A percentile compares a stretch with the other conserved stretches of the same genome.
Evolutionary conservation across 2,113 vertebrate species (phyloP).

Genomic region (Toxostoma redivivum): DNA sequence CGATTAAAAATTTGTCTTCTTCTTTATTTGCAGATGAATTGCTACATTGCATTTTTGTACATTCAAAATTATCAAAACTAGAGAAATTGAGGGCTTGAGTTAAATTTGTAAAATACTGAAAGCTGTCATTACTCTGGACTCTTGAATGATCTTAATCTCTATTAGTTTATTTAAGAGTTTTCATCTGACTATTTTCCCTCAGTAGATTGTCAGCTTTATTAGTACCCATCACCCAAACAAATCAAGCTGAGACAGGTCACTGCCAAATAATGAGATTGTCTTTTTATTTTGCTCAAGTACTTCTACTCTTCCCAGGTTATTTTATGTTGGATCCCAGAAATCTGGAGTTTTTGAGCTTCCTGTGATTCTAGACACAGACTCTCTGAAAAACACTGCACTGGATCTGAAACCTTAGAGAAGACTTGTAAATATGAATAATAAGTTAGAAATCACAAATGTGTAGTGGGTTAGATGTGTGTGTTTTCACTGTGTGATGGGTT

Average conservation of each 20-base stretch:
- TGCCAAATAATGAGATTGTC: neutral
- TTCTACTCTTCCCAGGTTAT: neutral
- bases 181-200: neutral
- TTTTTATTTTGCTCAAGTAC: neutral
- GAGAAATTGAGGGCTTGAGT: neutral
- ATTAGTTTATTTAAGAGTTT: neutral
- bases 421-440: too few species aligned
- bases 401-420: too few species aligned
- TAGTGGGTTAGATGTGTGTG: too few species aligned
- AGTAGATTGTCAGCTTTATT: neutral
- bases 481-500: too few species aligned
- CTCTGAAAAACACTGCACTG: too few species aligned
- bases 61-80: neutral
- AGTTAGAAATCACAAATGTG: too few species aligned
- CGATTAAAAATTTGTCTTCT: neutral
- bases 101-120: neutral
- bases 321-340: too few species aligned
- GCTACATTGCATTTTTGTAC: neutral
- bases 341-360: too few species aligned
- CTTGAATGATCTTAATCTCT: neutral
- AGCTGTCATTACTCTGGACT: neutral
- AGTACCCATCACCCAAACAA: neutral
- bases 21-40: neutral
- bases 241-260: neutral
- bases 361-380: too few species aligned